Conservation (phyloP, 2,888 invertebrate species). For the Tenthredo mesomela region DNA sequence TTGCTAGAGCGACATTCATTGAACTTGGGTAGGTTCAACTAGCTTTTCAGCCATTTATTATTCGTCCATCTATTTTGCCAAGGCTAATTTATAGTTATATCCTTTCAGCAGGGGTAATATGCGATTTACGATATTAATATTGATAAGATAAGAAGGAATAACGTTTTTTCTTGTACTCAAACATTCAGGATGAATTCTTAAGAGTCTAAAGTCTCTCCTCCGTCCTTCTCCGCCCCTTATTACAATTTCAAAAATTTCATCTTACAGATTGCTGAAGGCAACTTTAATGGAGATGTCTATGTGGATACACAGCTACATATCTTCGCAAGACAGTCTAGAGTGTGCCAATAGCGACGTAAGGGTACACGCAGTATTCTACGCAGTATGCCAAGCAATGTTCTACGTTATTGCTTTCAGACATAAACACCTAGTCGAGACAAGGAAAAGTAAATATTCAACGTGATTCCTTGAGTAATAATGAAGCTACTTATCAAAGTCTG, state of each 20-base stretch:
- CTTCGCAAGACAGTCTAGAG: constrained; percentile 82
- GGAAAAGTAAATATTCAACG: constrained; percentile 85
- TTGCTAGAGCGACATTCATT: constrained; percentile 85
- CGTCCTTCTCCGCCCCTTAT: background rate
- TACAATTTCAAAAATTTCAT: constrained; percentile 17
- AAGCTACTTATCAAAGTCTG: background rate
- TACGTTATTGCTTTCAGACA: constrained; percentile 95
- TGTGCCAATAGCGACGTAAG: constrained; percentile 82
- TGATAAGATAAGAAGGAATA: background rate
- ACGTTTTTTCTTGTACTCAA: background rate
- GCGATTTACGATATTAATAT: background rate
- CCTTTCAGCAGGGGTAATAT: constrained; percentile 17
- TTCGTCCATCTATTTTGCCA: background rate
- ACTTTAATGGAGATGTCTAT: constrained; percentile 86
- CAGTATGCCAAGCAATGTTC: constrained; percentile 95
- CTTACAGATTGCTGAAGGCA: constrained; percentile 82
- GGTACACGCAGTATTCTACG: constrained; percentile 93
- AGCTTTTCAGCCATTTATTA: constrained; percentile 43
- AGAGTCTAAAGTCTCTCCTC: background rate
- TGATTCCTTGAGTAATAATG: background rate
- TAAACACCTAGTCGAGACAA: constrained; percentile 87
- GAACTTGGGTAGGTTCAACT: constrained; percentile 79
- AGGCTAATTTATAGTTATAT: background rate
- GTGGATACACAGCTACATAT: constrained; percentile 93
- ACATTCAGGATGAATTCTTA: background rate